Percentiles rank a stretch among this genome's conserved stretches.
phyloP scores from a whole-genome alignment of 2,113 vertebrate species.

The Amazona vittata region DNA sequence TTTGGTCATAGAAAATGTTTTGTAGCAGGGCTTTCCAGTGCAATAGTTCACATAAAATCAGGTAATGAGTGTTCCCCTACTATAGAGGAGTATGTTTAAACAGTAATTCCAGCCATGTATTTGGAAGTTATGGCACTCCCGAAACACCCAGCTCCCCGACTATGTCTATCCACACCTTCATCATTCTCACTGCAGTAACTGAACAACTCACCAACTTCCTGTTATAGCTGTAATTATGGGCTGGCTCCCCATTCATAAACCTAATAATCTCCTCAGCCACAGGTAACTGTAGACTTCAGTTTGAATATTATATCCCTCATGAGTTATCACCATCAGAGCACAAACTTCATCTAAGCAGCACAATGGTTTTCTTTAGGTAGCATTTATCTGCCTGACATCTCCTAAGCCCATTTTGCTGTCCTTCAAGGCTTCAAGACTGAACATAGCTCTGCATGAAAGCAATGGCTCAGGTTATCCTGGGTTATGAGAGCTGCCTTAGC shows the following conservation, averaged over 20 bases:
- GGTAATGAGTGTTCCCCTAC: background rate
- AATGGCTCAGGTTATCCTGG: background rate
- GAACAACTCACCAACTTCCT: background rate
- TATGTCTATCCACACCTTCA: fast-evolving
- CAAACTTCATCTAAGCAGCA: background rate
- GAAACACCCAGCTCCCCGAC: background rate
- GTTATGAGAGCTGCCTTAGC: background rate
- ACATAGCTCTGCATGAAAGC: fast-evolving
- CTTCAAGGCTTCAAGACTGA: background rate
- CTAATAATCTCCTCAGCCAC: background rate
- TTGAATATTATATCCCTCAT: background rate
- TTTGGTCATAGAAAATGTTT: background rate
- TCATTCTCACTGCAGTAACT: background rate
- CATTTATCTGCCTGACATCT: background rate
- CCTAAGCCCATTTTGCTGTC: background rate
- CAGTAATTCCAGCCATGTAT: background rate
- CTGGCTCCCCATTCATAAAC: background rate
- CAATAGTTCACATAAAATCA: background rate
- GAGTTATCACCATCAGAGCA: background rate
- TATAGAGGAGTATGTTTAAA: background rate
- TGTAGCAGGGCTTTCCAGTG: background rate
- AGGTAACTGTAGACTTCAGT: background rate
- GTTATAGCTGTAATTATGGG: background rate
- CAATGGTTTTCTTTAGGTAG: background rate
- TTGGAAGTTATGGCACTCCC: background rate